These are phyloP conservation scores for Gallinago nigripennis DNA, from an alignment of 2,797 vertebrate species.

Conservation along the genomic window DNA sequence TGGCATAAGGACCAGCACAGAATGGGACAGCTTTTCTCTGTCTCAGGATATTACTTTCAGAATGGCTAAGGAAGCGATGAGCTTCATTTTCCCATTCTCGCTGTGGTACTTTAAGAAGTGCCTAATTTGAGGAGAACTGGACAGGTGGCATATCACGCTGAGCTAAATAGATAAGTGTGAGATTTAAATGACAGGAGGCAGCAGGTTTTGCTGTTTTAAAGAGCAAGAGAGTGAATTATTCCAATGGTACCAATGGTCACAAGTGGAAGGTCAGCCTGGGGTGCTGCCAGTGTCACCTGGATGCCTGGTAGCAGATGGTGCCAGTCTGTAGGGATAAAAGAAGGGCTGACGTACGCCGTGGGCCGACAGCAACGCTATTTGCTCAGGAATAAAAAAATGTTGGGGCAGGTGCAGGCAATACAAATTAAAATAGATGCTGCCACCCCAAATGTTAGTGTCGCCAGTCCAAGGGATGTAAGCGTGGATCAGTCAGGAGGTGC, in stretches of 20 bases:
- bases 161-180: conserved; percentile 7
- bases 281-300: neutral
- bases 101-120: neutral
- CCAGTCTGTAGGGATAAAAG: neutral
- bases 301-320: conserved; percentile 10
- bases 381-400: neutral
- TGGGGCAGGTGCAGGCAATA: neutral
- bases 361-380: neutral
- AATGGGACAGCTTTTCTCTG: conserved; percentile 3
- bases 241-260: neutral
- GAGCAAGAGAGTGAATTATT: neutral
- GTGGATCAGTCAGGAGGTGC: neutral
- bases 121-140: neutral
- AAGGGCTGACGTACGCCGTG: neutral
- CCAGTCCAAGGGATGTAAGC: neutral
- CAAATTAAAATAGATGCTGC: neutral
- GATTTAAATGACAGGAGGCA: conserved; percentile 36
- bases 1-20: neutral
- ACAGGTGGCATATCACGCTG: neutral
- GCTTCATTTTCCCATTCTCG: neutral
- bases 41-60: conserved; percentile 10
- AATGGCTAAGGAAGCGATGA: neutral
- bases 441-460: neutral
- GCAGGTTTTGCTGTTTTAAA: neutral
- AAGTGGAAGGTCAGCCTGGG: neutral